Base-by-base conservation (phyloP, 30 jellyfish, hydroid and myxozoan genomes). In the Mastigias papua region DNA sequence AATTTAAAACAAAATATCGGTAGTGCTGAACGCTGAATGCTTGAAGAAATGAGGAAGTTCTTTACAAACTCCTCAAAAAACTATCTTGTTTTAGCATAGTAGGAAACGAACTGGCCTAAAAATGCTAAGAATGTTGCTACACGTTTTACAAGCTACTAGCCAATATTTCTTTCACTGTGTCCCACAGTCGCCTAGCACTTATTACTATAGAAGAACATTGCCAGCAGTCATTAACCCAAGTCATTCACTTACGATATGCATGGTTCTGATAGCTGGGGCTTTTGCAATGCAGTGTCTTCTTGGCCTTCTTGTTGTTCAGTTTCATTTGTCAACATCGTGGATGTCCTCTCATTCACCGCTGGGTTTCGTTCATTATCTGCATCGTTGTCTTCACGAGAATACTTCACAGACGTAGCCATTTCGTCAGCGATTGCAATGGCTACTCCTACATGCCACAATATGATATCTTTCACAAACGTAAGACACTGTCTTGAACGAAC, bases 381-480 rank as follows among this genome's bases (percentile, higher is more conserved):
- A 17, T 23, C 84, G 9, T 73, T 35, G 22, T 73, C 84, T 28
- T 49, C 84, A 69, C 49, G 69, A 33, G 29, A 73, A 4, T 73
- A 68, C 23, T 32, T n/a, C 13, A 34, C 16, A 15, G 25, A 60
- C 67, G 84, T 31, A 37, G 84, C 84, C 84, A 73, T 73, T 73
- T 73, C 84, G 46, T 73, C 27, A 73, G 15, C 37, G 64, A 22
- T 25, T 10, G 8, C 9, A 20, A 73, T 33, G 8, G 25, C 21
- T 11, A 65, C 37, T 35, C 84, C 23, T n/a, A 73, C 84, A 73
- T 73, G 69, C 67, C 84, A 73, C 67, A 35, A 73, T n/a, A n/a
- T n/a, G n/a, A n/a, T n/a, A n/a, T n/a, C n/a, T n/a, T n/a, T n/a
- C n/a, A n/a, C n/a, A n/a, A n/a, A n/a, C n/a, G n/a, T n/a, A n/a